Evolutionary conservation across 2,888 invertebrate genomes (phyloP).

Genomic region (Philereme transversata): DNA sequence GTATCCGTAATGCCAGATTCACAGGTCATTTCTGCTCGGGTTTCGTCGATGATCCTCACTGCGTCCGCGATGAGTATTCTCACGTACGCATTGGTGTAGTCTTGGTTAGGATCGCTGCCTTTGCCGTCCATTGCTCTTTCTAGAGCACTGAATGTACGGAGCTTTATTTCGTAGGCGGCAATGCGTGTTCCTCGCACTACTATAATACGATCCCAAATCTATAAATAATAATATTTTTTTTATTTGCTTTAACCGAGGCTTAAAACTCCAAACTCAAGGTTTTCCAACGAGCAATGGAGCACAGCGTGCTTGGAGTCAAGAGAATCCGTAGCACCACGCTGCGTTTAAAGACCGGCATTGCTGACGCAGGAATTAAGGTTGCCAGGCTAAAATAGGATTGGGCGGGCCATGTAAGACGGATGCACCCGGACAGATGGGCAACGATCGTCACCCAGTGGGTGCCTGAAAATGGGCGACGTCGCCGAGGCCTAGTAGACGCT

Average conservation of each 20-base stretch:
- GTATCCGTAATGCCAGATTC: constrained; percentile 71
- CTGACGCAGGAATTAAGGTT: too few species aligned
- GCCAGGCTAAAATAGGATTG: too few species aligned
- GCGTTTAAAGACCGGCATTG: too few species aligned
- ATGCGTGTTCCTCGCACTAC: constrained; percentile 65
- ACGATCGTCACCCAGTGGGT: too few species aligned
- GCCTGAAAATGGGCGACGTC: too few species aligned
- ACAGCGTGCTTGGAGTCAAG: too few species aligned
- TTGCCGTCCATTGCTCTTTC: constrained; percentile 86
- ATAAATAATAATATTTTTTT: constrained; percentile 21
- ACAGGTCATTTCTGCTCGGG: constrained; percentile 65
- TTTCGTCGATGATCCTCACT: constrained; percentile 86
- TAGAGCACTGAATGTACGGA: constrained; percentile 86
- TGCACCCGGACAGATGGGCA: too few species aligned
- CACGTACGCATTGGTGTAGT: constrained; percentile 71
- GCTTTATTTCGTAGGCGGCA: constrained; percentile 84
- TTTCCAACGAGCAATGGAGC: too few species aligned
- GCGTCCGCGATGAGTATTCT: constrained; percentile 87
- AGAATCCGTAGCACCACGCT: too few species aligned
- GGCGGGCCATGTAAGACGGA: too few species aligned
- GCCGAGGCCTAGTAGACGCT: too few species aligned
- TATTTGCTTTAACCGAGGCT: neutral
- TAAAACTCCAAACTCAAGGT: too few species aligned
- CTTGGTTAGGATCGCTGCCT: constrained; percentile 79
- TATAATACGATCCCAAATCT: constrained; percentile 87